Evolutionary conservation across 1,140 invertebrate genomes (phyloP).

Genomic region (Diplogasteroides magnus): DNA sequence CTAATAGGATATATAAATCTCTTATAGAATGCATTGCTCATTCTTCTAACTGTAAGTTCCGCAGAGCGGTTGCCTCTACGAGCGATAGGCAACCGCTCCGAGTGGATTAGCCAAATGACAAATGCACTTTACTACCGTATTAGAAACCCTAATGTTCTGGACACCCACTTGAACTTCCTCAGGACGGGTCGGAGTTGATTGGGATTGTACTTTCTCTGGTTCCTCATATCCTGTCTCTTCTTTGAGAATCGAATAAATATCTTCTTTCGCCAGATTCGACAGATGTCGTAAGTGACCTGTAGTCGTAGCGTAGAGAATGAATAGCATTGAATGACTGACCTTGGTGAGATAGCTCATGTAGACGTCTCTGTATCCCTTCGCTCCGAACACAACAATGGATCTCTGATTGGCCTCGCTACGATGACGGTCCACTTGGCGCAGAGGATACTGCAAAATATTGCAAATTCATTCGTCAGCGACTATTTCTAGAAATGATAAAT

Average conservation of each 20-base stretch:
- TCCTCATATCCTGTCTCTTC: constrained; percentile 2
- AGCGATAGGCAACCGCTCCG: no score
- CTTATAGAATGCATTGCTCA: not conserved
- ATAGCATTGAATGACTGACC: not conserved
- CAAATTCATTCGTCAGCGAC: no score
- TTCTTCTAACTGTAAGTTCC: no score
- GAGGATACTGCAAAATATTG: no score
- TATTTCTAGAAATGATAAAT: no score
- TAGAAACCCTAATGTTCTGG: no score
- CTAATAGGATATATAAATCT: not conserved
- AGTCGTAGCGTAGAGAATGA: no score
- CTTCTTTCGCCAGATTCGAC: constrained; percentile 11
- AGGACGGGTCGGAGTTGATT: constrained; percentile 1
- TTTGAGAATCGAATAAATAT: constrained; percentile 8
- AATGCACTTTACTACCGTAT: no score
- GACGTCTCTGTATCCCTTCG: not conserved
- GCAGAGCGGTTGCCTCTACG: no score
- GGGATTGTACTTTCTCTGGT: not conserved
- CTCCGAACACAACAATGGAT: constrained; percentile 2
- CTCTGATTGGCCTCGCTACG: constrained; percentile 13
- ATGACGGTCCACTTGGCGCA: constrained; percentile 3
- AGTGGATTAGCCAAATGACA: no score
- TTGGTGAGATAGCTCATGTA: constrained; percentile 7
- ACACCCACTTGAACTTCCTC: constrained; percentile 8
- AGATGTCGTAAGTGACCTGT: constrained; percentile 4